Evolutionary conservation across 2,888 invertebrate species (phyloP).

Genomic region (Zele albiditarsus): DNA sequence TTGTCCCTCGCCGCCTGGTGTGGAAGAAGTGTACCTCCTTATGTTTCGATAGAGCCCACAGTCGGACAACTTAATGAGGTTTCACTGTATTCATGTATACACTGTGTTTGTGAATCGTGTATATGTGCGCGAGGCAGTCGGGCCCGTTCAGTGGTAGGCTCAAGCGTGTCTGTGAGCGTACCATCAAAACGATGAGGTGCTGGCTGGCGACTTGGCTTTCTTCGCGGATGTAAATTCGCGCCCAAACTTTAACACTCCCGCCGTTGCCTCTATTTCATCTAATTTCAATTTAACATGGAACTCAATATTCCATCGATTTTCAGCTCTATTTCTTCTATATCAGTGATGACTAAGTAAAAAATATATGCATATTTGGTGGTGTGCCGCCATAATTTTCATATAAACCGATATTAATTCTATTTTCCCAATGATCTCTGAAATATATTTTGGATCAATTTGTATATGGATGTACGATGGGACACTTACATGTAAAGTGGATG

Average conservation of each 20-base stretch:
- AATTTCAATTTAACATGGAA: not conserved
- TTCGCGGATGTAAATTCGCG: constrained; percentile 22
- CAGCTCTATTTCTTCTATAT: constrained; percentile 33
- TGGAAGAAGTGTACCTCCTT: too few species aligned
- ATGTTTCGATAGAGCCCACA: too few species aligned
- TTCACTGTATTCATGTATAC: not conserved
- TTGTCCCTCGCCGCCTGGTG: too few species aligned
- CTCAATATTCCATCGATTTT: constrained; percentile 30
- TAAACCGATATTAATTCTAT: constrained; percentile 46
- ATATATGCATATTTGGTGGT: not conserved
- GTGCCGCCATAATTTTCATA: not conserved
- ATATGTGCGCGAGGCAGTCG: constrained; percentile 76
- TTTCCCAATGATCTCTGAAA: constrained; percentile 38
- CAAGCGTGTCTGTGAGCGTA: constrained; percentile 45
- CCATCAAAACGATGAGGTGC: constrained; percentile 43
- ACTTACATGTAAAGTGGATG: too few species aligned
- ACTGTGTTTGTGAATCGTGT: not conserved
- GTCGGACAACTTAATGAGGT: too few species aligned
- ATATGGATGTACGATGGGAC: too few species aligned
- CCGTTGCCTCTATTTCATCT: not conserved
- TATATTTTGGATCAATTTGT: too few species aligned
- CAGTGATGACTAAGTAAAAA: not conserved
- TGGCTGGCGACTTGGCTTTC: constrained; percentile 39
- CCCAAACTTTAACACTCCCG: constrained; percentile 17
- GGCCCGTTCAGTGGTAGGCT: constrained; percentile 64